Percentiles rank a stretch among this genome's conserved stretches.
Conservation (phyloP, 2,888 invertebrate species). For the Agrotis exclamationis region DNA sequence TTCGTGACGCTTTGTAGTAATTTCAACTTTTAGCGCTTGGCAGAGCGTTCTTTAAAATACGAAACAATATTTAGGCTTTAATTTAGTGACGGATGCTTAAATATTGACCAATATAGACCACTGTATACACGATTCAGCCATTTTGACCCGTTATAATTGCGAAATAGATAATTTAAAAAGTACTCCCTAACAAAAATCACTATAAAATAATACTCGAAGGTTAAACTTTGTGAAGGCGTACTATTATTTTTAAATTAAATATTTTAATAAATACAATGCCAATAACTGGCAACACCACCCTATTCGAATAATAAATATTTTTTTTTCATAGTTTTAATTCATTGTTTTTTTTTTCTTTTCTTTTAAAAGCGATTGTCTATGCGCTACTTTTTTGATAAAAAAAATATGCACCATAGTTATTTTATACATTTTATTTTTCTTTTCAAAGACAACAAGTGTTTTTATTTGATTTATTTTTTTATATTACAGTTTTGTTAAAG, state of each 20-base stretch:
- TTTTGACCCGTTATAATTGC: slow-evolving; percentile 5
- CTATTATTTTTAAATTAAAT: slow-evolving; percentile 54
- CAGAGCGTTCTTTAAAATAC: no score
- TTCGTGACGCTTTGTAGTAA: not conserved
- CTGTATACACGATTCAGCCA: slow-evolving; percentile 18
- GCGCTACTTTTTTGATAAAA: slow-evolving; percentile 57
- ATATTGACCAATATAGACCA: slow-evolving; percentile 21
- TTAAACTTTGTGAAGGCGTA: slow-evolving; percentile 42
- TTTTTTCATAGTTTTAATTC: slow-evolving; percentile 42
- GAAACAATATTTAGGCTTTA: no score
- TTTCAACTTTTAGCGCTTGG: no score
- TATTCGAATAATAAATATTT: slow-evolving; percentile 63
- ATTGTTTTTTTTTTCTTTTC: slow-evolving; percentile 32
- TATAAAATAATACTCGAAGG: slow-evolving; percentile 57
- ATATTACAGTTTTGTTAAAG: not conserved
- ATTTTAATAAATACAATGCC: slow-evolving; percentile 57
- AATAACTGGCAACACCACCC: slow-evolving; percentile 42
- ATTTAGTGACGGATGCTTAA: not conserved
- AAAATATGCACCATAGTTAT: slow-evolving; percentile 63
- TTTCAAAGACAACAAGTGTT: slow-evolving; percentile 55
- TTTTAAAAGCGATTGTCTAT: slow-evolving; percentile 53
- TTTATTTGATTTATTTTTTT: not conserved
- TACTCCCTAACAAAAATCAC: slow-evolving; percentile 44
- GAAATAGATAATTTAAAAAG: slow-evolving; percentile 51
- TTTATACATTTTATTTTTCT: slow-evolving; percentile 35